Conservation (phyloP, 92 coral and sea anemone species). For the Siderastrea radians region DNA sequence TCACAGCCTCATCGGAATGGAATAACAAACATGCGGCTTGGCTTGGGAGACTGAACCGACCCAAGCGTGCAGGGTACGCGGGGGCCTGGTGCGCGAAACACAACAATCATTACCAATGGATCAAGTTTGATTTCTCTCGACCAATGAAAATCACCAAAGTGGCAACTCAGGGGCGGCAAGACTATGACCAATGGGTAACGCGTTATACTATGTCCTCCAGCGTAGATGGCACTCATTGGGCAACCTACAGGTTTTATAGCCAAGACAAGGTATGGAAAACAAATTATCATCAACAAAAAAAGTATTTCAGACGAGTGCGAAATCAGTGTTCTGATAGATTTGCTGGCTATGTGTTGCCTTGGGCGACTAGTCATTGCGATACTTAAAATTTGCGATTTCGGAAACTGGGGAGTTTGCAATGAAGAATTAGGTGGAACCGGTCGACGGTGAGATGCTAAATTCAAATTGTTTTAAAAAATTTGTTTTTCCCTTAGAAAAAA, state of each 20-base stretch:
- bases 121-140: slow-evolving; percentile 60
- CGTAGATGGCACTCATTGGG: slow-evolving; percentile 73
- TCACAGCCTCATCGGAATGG: slow-evolving; percentile 78
- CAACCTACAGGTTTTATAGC: slow-evolving; percentile 50
- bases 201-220: slow-evolving; percentile 56
- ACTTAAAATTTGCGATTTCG: no score
- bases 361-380: no score
- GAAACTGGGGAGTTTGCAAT: no score
- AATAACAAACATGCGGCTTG: slow-evolving; percentile 65
- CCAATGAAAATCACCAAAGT: slow-evolving; percentile 55
- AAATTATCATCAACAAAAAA: background rate
- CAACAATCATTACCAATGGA: slow-evolving; percentile 70
- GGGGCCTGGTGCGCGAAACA: slow-evolving; percentile 72
- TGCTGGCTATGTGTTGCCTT: no score
- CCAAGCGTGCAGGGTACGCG: slow-evolving; percentile 48
- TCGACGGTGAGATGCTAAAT: no score
- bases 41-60: slow-evolving; percentile 76
- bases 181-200: slow-evolving; percentile 53
- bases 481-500: no score
- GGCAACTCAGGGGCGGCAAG: slow-evolving; percentile 71
- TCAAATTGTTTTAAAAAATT: no score
- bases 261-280: slow-evolving; percentile 49
- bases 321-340: no score
- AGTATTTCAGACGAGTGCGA: no score
- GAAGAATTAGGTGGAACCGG: no score